Evolutionary conservation across 2,113 vertebrate species (phyloP).

Genomic region (Dromiciops gliroides): DNA sequence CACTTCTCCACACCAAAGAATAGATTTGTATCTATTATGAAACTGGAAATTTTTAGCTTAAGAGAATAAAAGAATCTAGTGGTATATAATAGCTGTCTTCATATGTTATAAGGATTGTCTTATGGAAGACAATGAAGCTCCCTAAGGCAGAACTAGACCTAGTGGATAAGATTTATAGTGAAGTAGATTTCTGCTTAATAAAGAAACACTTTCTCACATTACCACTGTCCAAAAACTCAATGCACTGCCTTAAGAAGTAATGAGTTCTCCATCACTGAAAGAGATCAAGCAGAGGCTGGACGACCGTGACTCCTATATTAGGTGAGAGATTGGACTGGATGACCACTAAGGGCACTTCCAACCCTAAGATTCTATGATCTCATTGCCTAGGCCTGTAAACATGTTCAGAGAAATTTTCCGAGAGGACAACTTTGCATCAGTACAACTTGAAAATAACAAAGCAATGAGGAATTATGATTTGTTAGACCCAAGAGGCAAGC

Average conservation of each 20-base stretch:
- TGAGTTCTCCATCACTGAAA: not conserved
- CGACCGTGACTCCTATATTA: not conserved
- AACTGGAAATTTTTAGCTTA: not conserved
- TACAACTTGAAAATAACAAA: slow-evolving; percentile 5
- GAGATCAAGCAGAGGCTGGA: not conserved
- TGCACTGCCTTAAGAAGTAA: not conserved
- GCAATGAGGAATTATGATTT: slow-evolving; percentile 21
- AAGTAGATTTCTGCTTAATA: not conserved
- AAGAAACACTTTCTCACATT: not conserved
- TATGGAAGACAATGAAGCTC: not conserved
- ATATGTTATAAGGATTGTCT: not conserved
- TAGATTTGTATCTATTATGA: not conserved
- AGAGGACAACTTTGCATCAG: not conserved
- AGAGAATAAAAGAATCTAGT: not conserved
- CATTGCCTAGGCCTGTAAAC: slow-evolving; percentile 21
- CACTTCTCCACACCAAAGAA: slow-evolving; percentile 19
- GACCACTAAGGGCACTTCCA: not conserved
- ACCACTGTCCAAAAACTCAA: not conserved
- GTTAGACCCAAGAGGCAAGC: slow-evolving; percentile 9
- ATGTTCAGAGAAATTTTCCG: slow-evolving; percentile 9
- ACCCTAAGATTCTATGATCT: not conserved
- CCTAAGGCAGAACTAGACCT: not conserved
- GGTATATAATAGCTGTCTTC: not conserved
- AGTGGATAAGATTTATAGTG: not conserved
- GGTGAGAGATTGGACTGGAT: not conserved